Evolutionary conservation across 1,140 invertebrate species (phyloP), one percentile per base, ranked within the genome.

Genomic region (Drosophila setifemur): DNA sequence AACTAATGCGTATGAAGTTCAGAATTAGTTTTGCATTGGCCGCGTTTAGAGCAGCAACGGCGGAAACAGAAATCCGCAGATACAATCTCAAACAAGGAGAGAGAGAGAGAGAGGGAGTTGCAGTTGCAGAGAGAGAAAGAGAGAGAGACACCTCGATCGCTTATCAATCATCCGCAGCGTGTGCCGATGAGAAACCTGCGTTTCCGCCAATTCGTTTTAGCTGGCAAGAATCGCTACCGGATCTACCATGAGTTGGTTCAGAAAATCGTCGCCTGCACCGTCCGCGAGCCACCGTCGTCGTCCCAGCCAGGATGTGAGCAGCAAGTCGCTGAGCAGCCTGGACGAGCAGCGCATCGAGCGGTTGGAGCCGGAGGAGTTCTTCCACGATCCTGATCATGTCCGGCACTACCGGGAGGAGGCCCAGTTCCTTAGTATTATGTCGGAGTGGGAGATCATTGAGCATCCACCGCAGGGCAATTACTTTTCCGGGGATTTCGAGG

Each of bases 191-290:
- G 92, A 93, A 93, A 92, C 89, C 90, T 91, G 88, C 91, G 92
- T 72, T 93, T 93, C 82, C 92, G 91, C 70, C 92, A 92, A 82
- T 93, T 93, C 82, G 90, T 93, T 55, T 91, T 92, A 90, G 92
- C 92, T 91, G 92, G 92, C 61, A 91, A 91, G 77, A 93, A 93
- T 92, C 92, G 92, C 90, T 91, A 82, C 77, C 90, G 86, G 52
- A 93, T 93, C 57, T 89, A 91, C 66, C 92, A 93, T 93, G 92
- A 93, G 90, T 78, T 93, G 92, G 92, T 93, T 92, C 92, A 93
- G 82, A 93, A 93, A 89, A 91, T 92, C 91, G 92, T 93, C 91
- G 91, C 90, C 33, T 90, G 91, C 73, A 92, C 92, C 78, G 73
- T 89, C 40, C 90, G 92, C 31, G 91, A 93, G 71, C 82, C 85